Evolutionary conservation across 2,888 invertebrate species (phyloP).

Genomic region (Himalopsyche kuldschensis): DNA sequence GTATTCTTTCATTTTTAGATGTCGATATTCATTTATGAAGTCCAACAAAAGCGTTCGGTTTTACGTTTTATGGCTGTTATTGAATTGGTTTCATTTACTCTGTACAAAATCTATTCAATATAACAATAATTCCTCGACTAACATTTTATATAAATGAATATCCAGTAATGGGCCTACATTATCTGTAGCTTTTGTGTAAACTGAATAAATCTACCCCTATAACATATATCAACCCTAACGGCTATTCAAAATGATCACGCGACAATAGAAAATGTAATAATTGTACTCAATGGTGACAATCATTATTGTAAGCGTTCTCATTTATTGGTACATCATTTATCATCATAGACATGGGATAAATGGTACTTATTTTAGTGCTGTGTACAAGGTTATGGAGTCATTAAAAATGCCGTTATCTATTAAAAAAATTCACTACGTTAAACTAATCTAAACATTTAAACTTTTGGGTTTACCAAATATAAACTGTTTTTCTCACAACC

Average conservation of each 20-base stretch:
- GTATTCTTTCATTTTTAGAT: too few relatives aligned
- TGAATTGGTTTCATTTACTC: neutral
- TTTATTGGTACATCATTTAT: neutral
- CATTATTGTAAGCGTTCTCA: neutral
- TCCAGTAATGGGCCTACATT: neutral
- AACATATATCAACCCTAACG: neutral
- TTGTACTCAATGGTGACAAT: neutral
- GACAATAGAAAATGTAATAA: neutral
- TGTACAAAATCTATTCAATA: neutral
- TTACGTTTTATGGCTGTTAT: neutral
- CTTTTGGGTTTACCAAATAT: too few relatives aligned
- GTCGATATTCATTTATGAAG: too few relatives aligned
- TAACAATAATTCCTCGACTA: neutral
- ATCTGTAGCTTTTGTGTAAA: neutral
- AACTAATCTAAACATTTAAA: too few relatives aligned
- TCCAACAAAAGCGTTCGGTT: neutral
- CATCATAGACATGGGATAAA: neutral
- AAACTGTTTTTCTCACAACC: too few relatives aligned
- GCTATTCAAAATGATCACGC: neutral
- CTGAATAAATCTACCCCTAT: neutral
- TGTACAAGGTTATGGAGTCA: too few relatives aligned
- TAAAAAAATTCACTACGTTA: too few relatives aligned
- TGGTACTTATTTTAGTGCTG: neutral
- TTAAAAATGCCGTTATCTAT: too few relatives aligned
- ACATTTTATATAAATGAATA: neutral